A percentile compares a stretch with the other conserved stretches of the same genome.
These are phyloP conservation scores for Adelosebastes latens DNA, from an alignment of 2,797 vertebrate genomes.

Conservation along the genomic window DNA sequence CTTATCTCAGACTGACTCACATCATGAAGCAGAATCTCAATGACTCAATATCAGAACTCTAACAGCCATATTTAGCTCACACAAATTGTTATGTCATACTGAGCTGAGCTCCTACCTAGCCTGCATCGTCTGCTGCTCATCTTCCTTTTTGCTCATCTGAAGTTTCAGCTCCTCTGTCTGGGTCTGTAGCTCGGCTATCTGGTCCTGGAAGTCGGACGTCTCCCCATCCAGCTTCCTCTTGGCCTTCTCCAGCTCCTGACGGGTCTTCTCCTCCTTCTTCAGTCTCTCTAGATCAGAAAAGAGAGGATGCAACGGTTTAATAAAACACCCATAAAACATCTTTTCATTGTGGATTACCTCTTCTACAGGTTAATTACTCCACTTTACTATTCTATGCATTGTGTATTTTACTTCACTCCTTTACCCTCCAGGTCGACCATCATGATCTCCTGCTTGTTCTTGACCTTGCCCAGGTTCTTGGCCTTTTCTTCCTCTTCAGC, in stretches of 20 bases:
- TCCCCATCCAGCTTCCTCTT: conserved; percentile 98
- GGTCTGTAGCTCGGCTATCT: conserved; percentile 94
- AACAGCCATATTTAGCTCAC: conserved; percentile 24
- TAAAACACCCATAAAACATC: background rate
- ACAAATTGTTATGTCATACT: background rate
- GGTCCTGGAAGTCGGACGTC: conserved; percentile 95
- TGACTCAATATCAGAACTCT: conserved; percentile 15
- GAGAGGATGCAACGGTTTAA: background rate
- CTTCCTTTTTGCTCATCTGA: conserved; percentile 95
- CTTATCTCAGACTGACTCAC: conserved; percentile 52
- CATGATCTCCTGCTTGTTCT: conserved; percentile 99
- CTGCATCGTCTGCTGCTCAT: conserved; percentile 92
- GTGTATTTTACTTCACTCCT: background rate
- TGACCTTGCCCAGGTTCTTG: conserved; percentile 94
- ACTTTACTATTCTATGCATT: background rate
- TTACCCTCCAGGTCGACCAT: conserved; percentile 96
- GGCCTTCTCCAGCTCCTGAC: conserved; percentile 96
- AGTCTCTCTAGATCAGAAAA: conserved; percentile 86
- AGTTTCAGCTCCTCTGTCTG: conserved; percentile 94
- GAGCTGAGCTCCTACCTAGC: conserved; percentile 67
- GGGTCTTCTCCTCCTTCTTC: conserved; percentile 98
- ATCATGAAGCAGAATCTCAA: conserved; percentile 2
- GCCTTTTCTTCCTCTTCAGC: conserved; percentile 98
- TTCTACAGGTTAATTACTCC: background rate
- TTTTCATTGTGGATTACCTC: background rate